These are phyloP conservation scores for Hemiscyllium ocellatum DNA, from an alignment of 2,113 vertebrate species.

Conservation along the genomic window DNA sequence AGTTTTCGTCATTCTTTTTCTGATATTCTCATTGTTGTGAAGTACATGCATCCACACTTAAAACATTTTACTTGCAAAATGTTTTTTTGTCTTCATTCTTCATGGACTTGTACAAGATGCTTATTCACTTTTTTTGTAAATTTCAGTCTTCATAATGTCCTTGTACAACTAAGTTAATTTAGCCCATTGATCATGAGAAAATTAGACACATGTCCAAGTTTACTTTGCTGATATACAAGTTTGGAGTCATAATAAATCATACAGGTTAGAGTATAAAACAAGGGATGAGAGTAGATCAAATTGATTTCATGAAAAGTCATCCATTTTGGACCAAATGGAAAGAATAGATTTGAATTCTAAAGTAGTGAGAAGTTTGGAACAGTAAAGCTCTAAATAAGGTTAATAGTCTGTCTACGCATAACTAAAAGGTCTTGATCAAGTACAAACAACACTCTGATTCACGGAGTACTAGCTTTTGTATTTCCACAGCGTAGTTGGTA, in stretches of 20 bases:
- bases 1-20: neutral
- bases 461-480: neutral
- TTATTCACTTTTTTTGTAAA: neutral
- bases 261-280: neutral
- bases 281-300: neutral
- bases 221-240: neutral
- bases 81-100: neutral
- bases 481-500: neutral
- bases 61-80: neutral
- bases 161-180: neutral
- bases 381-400: neutral
- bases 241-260: too few species aligned
- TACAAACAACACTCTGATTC: too few species aligned
- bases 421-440: too few species aligned
- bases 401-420: too few species aligned
- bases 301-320: neutral
- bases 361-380: neutral
- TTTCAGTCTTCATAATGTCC: neutral
- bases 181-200: neutral
- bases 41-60: neutral
- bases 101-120: neutral
- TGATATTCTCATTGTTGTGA: neutral
- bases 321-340: neutral
- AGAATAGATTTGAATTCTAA: neutral
- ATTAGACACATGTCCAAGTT: neutral